Percentiles rank a stretch among this genome's conserved stretches.
Conservation (phyloP, 2,113 vertebrate genomes). For the Montifringilla adamsi region DNA sequence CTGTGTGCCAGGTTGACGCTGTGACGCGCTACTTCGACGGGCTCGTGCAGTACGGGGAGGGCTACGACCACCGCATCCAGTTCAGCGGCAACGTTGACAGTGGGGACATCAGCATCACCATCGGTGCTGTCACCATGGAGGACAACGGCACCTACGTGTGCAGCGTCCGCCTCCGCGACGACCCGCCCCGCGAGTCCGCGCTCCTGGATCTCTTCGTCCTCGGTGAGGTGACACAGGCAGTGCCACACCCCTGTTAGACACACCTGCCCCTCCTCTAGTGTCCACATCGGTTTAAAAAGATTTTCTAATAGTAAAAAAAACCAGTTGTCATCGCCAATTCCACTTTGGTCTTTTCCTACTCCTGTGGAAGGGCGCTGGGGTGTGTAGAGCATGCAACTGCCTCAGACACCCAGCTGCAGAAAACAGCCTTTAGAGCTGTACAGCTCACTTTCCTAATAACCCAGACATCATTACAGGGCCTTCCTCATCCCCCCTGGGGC, state of each 20-base stretch:
- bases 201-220: conserved; percentile 77
- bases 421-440: neutral
- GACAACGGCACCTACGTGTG: conserved; percentile 83
- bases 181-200: conserved; percentile 33
- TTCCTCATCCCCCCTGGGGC: neutral
- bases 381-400: neutral
- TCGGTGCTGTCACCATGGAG: conserved; percentile 72
- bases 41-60: neutral
- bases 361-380: neutral
- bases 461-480: neutral
- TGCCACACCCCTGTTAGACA: fast-evolving
- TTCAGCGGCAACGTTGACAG: neutral
- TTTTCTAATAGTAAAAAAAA: neutral
- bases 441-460: neutral
- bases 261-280: neutral
- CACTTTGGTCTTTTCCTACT: neutral
- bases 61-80: conserved; percentile 63
- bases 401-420: neutral
- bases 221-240: conserved; percentile 69
- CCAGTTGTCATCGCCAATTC: too few relatives aligned
- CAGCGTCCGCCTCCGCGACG: conserved; percentile 61
- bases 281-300: fast-evolving
- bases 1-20: conserved; percentile 61
- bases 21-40: conserved; percentile 12
- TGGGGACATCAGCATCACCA: conserved; percentile 59